Conservation (phyloP, 2,113 vertebrate genomes). For the Rattus rattus region DNA sequence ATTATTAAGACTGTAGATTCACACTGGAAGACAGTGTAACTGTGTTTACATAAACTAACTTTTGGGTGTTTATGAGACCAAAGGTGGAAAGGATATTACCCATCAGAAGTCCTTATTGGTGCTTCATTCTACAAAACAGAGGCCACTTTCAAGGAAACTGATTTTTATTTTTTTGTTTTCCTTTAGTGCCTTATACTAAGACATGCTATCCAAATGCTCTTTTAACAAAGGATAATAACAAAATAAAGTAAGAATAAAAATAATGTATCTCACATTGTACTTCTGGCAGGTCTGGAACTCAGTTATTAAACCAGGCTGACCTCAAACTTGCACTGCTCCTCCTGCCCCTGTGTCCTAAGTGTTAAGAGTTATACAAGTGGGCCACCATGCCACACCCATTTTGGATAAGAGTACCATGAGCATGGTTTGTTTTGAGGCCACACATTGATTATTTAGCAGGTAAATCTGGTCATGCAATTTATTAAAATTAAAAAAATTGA, state of each 20-base stretch:
- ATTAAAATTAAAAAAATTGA: slow-evolving; percentile 55
- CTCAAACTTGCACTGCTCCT: neutral
- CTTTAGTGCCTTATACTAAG: neutral
- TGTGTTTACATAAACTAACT: neutral
- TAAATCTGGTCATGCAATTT: neutral
- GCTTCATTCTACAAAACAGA: neutral
- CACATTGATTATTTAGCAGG: neutral
- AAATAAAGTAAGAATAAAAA: neutral
- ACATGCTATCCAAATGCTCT: neutral
- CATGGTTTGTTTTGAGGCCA: neutral
- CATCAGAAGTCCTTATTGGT: neutral
- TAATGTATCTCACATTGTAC: neutral
- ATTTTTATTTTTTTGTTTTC: neutral
- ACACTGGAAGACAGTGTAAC: neutral
- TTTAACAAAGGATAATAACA: neutral
- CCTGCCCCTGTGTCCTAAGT: neutral
- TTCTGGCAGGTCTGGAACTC: neutral
- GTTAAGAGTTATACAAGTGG: neutral
- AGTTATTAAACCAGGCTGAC: neutral
- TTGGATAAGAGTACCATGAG: neutral
- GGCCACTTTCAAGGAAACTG: neutral
- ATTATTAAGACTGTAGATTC: neutral
- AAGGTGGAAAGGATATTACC: neutral
- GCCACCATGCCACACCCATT: neutral
- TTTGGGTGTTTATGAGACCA: neutral